These are phyloP conservation scores for Heterohyrax brucei DNA, from an alignment of 2,797 vertebrate species.

Conservation along the genomic window DNA sequence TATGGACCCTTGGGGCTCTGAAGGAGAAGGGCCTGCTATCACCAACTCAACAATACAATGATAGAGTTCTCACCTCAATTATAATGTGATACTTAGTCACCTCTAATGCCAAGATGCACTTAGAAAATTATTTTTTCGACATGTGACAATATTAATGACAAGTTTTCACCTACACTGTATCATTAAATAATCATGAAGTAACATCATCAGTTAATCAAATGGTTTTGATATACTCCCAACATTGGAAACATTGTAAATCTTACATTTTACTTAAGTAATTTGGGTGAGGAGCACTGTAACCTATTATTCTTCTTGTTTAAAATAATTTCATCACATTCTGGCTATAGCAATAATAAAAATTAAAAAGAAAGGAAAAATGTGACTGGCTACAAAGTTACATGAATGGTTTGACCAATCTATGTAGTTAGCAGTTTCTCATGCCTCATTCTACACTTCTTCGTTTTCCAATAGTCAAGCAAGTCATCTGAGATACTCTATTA, in stretches of 20 bases:
- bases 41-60: slow-evolving; percentile 53
- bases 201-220: slow-evolving; percentile 79
- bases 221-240: slow-evolving; percentile 66
- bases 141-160: slow-evolving; percentile 74
- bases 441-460: background rate
- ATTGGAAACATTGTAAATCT: background rate
- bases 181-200: slow-evolving; percentile 81
- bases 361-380: background rate
- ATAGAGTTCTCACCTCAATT: slow-evolving; percentile 38
- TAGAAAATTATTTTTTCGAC: slow-evolving; percentile 76
- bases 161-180: slow-evolving; percentile 72
- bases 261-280: slow-evolving; percentile 46
- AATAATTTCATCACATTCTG: slow-evolving; percentile 49
- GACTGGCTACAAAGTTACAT: slow-evolving; percentile 39
- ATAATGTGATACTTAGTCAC: slow-evolving; percentile 58
- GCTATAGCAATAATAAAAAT: background rate
- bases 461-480: slow-evolving; percentile 32
- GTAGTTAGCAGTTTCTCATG: background rate
- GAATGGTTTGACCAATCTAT: background rate
- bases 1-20: slow-evolving; percentile 74
- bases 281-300: slow-evolving; percentile 25
- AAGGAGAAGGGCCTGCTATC: slow-evolving; percentile 63
- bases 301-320: slow-evolving; percentile 37
- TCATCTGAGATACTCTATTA: slow-evolving; percentile 23
- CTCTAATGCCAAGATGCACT: slow-evolving; percentile 74